Evolutionary conservation across 2,113 vertebrate species (phyloP).

Genomic region (Oncorhynchus keta): DNA sequence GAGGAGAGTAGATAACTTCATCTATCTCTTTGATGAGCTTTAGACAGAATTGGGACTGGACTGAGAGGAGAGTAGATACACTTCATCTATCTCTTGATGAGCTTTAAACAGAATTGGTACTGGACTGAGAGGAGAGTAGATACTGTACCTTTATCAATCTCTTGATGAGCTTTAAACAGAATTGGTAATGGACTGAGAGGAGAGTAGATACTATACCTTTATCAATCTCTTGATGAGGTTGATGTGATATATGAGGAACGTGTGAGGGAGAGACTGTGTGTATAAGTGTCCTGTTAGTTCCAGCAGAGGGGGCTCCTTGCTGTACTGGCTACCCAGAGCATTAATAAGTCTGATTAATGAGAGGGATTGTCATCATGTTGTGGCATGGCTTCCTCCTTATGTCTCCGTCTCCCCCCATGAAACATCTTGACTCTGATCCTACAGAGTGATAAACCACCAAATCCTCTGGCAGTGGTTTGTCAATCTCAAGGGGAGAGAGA

Average conservation of each 20-base stretch:
- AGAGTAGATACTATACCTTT: not conserved
- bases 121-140: no score
- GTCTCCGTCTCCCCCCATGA: conserved; percentile 14
- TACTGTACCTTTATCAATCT: no score
- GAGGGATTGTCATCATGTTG: conserved; percentile 39
- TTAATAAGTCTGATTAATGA: conserved; percentile 63
- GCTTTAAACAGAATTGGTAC: no score
- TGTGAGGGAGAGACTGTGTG: not conserved
- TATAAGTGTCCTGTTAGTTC: conserved; percentile 31
- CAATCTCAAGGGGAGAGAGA: conserved; percentile 31
- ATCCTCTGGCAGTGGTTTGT: conserved; percentile 32
- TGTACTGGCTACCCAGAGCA: conserved; percentile 29
- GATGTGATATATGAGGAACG: not conserved
- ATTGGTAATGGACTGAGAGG: not conserved
- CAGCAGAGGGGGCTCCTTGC: conserved; percentile 63
- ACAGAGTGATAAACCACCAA: conserved; percentile 29
- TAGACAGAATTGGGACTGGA: no score
- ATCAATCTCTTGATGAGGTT: not conserved
- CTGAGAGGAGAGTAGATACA: no score
- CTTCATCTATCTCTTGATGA: no score
- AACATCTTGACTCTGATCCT: conserved; percentile 23
- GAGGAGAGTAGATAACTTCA: no score
- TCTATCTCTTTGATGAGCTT: no score
- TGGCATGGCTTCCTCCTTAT: conserved; percentile 20
- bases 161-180: not conserved